Conservation (phyloP, 1,140 invertebrate species). For the Ceratosolen fusciceps region DNA sequence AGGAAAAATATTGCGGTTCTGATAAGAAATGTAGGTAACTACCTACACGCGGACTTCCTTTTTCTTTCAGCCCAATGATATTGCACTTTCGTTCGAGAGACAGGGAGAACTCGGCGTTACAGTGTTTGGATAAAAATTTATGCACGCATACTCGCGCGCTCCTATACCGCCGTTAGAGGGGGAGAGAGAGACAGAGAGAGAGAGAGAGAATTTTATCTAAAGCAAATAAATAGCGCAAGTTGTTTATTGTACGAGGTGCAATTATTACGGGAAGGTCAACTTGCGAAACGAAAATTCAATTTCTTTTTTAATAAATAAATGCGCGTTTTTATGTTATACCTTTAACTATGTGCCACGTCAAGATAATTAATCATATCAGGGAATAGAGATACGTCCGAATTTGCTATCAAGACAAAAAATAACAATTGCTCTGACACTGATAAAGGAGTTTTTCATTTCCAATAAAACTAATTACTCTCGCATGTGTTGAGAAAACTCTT, state of each 20-base stretch:
- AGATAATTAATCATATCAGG: conserved; percentile 20
- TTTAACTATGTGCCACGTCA: background rate
- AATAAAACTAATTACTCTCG: too few relatives aligned
- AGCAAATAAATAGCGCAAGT: background rate
- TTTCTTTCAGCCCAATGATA: conserved; percentile 1
- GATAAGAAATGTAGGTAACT: conserved; percentile 29
- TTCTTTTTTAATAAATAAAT: background rate
- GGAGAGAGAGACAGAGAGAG: background rate
- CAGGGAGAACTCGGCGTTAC: background rate
- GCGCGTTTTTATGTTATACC: background rate
- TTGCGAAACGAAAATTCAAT: background rate
- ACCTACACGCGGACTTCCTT: background rate
- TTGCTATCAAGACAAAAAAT: conserved; percentile 7
- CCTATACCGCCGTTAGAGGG: background rate
- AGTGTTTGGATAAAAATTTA: conserved; percentile 2
- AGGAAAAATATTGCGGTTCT: background rate
- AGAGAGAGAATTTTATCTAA: background rate
- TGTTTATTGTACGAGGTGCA: background rate
- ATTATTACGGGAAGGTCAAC: background rate
- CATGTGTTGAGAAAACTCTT: too few relatives aligned
- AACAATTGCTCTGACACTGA: conserved; percentile 1
- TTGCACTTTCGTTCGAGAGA: background rate
- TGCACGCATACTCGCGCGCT: background rate
- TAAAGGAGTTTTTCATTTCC: conserved; percentile 11
- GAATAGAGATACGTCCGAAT: background rate